Percentiles rank a stretch among this genome's conserved stretches.
These are phyloP conservation scores for Cynodonichthys magdalenae DNA, from an alignment of 2,797 vertebrate species.

Conservation along the genomic window DNA sequence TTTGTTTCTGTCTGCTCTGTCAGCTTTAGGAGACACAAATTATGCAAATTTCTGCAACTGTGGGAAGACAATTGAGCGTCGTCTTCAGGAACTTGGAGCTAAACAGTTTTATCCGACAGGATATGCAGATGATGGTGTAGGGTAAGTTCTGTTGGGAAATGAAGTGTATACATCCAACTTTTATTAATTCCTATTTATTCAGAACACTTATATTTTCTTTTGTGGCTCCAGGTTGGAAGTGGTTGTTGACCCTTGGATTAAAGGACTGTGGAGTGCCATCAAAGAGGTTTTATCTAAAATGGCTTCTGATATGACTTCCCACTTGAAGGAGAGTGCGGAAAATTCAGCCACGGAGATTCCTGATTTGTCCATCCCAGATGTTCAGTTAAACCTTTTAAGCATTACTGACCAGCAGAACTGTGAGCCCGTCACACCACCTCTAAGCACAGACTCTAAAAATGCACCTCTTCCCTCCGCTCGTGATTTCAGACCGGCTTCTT, in stretches of 20 bases:
- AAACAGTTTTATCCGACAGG: conserved; percentile 90
- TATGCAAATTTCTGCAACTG: conserved; percentile 97
- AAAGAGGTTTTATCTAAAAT: conserved; percentile 77
- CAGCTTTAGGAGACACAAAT: conserved; percentile 95
- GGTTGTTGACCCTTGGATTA: conserved; percentile 95
- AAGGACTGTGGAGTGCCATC: conserved; percentile 91
- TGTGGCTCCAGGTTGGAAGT: conserved; percentile 85
- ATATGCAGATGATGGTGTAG: conserved; percentile 92
- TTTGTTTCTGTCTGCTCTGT: conserved; percentile 17
- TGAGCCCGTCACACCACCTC: conserved; percentile 17
- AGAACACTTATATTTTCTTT: background rate
- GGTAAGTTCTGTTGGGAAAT: conserved; percentile 79
- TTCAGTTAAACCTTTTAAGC: conserved; percentile 79
- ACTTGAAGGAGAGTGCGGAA: conserved; percentile 1
- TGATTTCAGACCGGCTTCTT: conserved; percentile 45
- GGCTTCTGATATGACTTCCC: conserved; percentile 53
- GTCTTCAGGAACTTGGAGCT: conserved; percentile 90
- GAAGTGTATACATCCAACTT: background rate
- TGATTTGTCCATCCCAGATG: conserved; percentile 44
- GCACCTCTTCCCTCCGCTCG: conserved; percentile 33
- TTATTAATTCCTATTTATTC: background rate
- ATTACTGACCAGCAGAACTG: conserved; percentile 57
- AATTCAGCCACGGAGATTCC: conserved; percentile 18
- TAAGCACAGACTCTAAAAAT: conserved; percentile 35
- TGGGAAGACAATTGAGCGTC: conserved; percentile 89